Evolutionary conservation across 2,888 invertebrate species (phyloP).

Genomic region (Acanthosoma haemorrhoidale): DNA sequence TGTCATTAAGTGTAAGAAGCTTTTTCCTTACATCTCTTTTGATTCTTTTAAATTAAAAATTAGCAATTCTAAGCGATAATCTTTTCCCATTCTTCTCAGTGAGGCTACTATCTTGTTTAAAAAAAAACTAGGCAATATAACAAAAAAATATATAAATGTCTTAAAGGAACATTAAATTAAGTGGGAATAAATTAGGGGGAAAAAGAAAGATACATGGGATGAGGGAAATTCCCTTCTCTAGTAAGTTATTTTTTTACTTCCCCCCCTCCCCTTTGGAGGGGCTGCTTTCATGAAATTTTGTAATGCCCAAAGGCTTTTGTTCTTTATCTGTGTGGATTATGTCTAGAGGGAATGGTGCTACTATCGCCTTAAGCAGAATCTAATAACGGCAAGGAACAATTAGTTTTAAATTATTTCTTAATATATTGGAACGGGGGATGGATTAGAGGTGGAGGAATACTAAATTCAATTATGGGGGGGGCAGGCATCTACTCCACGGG

Average conservation of each 20-base stretch:
- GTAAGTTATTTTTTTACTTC: conserved; percentile 1
- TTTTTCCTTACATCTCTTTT: too few species aligned
- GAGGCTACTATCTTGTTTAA: not conserved
- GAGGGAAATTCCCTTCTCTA: not conserved
- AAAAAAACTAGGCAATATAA: not conserved
- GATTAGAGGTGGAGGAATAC: conserved; percentile 1
- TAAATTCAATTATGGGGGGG: not conserved
- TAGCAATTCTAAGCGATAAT: not conserved
- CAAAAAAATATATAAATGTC: not conserved
- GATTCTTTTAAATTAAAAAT: not conserved
- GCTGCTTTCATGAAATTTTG: not conserved
- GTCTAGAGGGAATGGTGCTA: too few species aligned
- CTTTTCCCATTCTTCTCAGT: not conserved
- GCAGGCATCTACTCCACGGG: too few species aligned
- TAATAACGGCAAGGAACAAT: conserved; percentile 7
- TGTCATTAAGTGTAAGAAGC: too few species aligned
- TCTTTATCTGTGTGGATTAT: too few species aligned
- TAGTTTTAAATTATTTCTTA: conserved; percentile 20
- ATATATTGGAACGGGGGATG: conserved; percentile 13
- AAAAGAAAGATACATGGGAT: not conserved
- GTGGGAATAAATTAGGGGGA: not conserved
- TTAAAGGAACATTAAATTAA: not conserved
- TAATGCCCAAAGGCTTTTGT: too few species aligned
- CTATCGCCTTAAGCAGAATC: not conserved
- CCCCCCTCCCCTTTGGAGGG: too few species aligned